These are phyloP conservation scores for Carlito syrichta DNA, from an alignment of 2,113 vertebrate species.

Conservation along the genomic window DNA sequence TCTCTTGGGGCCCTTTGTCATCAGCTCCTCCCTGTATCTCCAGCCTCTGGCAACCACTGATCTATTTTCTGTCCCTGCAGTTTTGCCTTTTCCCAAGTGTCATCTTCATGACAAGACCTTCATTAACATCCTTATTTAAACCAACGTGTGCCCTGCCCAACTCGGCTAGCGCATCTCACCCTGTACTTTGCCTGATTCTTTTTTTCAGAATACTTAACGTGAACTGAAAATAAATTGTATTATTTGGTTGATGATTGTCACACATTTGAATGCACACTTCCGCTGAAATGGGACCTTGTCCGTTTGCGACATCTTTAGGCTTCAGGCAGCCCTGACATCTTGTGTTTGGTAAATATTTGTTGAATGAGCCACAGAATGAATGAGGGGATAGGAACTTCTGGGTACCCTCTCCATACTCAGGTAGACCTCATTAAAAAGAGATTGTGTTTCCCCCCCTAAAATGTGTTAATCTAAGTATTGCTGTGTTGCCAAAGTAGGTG, in stretches of 20 bases:
- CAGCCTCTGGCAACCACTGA: conserved; percentile 5
- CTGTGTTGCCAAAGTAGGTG: not conserved
- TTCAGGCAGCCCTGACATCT: not conserved
- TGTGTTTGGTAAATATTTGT: not conserved
- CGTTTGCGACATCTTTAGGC: not conserved
- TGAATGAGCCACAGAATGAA: not conserved
- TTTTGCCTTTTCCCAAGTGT: not conserved
- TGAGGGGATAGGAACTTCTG: not conserved
- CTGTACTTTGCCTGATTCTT: not conserved
- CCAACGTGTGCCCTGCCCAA: not conserved
- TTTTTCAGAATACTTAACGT: not conserved
- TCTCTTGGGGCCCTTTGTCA: not conserved
- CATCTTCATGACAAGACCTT: not conserved
- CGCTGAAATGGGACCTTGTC: not conserved
- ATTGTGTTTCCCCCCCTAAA: not conserved
- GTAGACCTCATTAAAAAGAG: not conserved
- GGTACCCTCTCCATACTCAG: not conserved
- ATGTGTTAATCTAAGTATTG: not conserved
- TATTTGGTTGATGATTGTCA: not conserved
- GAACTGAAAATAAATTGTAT: not conserved
- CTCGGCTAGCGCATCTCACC: not conserved
- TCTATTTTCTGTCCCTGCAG: not conserved
- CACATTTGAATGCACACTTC: not conserved
- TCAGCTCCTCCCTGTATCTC: not conserved
- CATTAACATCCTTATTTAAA: not conserved